phyloP scores from a whole-genome alignment of 2,113 vertebrate genomes.

The Tretioscincus oriximinensis region DNA sequence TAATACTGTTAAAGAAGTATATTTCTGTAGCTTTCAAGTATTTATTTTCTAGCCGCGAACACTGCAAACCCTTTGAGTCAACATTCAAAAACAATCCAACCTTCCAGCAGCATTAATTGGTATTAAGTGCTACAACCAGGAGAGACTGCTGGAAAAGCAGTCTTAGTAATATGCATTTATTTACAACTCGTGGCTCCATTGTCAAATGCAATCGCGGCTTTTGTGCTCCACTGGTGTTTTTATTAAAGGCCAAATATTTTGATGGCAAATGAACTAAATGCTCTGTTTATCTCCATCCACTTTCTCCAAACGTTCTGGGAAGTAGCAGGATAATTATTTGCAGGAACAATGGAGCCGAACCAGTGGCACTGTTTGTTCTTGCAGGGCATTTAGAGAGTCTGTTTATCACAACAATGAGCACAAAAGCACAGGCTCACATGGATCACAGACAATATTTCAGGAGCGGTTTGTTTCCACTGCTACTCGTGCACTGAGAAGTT shows the following conservation, averaged over 20 bases:
- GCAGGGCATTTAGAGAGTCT: background rate
- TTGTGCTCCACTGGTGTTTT: background rate
- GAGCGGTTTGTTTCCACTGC: background rate
- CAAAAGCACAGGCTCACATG: background rate
- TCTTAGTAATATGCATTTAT: background rate
- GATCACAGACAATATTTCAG: background rate
- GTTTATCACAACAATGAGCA: background rate
- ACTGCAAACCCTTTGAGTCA: background rate
- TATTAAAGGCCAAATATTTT: background rate
- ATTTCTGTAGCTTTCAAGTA: conserved; percentile 9
- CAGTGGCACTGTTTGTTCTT: background rate
- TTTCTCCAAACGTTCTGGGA: background rate
- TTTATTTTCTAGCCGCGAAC: background rate
- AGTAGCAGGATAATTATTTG: background rate
- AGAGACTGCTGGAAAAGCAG: background rate
- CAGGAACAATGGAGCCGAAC: background rate
- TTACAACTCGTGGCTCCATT: background rate
- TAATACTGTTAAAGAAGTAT: no score
- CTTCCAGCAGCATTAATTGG: background rate
- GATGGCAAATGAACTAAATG: background rate
- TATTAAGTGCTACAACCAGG: background rate
- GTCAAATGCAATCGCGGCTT: background rate
- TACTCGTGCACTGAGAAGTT: no score
- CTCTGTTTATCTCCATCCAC: background rate
- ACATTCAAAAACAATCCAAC: background rate